Evolutionary conservation across 1,140 invertebrate genomes (phyloP), one percentile per base, ranked within the genome.

Genomic region (Anthonomus grandis): DNA sequence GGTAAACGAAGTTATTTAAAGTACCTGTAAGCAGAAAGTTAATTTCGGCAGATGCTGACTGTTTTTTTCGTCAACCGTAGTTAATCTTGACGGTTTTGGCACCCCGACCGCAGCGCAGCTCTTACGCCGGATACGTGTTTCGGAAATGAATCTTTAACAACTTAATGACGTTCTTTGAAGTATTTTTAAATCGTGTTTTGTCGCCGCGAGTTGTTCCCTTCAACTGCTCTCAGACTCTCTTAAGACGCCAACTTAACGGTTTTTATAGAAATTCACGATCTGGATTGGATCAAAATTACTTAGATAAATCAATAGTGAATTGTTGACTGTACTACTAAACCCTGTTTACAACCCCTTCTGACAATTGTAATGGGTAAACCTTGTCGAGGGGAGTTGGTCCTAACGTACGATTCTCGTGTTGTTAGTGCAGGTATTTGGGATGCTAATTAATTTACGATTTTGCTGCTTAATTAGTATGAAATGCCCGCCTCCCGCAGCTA

Each of bases 141-240:
- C 55, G 60, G 60, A 62, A 62, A 62, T 62, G 51, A 45, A 57
- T 62, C 55, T 62, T 62, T 62, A 62, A 62, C 60, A 62, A 51
- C 60, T 62, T 58, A 62, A 57, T 57, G 56, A 57, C 39, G 44
- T 54, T 62, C 60, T 62, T 57, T 56, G 60, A 62, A 58, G 54
- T 57, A 57, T 57, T 50, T 56, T 47, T 57, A 50, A 41, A 59
- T 53, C 37, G 45, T 34, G 54, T 22, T 45, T 2, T 23, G 50
- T 19, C 36, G 38, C 3, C 24, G 39, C 37, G 13, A 17, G 8
- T 23, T 31, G 5, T 13, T 19, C 38, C 13, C 38, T n/a, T n/a
- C n/a, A n/a, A n/a, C n/a, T n/a, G n/a, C n/a, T n/a, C n/a, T n/a
- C n/a, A n/a, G n/a, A n/a, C n/a, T n/a, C n/a, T n/a, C n/a, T n/a